Evolutionary conservation across 2,797 vertebrate genomes (phyloP).

Genomic region (Alosa sapidissima): DNA sequence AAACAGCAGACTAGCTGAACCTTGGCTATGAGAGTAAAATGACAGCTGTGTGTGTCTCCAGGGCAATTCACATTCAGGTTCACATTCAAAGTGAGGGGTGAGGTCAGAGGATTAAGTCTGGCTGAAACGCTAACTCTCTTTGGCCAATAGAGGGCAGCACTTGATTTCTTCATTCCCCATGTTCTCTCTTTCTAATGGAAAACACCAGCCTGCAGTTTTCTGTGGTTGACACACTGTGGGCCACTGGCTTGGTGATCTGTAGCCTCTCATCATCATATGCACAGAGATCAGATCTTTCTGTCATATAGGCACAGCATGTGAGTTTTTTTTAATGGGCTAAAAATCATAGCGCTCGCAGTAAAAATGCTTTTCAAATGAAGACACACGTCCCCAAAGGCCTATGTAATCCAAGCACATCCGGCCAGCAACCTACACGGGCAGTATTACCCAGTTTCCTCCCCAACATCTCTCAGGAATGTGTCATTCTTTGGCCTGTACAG

Average conservation of each 20-base stretch:
- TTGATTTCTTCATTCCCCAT: neutral
- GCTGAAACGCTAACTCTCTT: neutral
- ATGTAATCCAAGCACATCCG: neutral
- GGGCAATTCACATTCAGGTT: neutral
- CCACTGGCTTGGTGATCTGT: neutral
- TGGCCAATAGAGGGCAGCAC: constrained; percentile 7
- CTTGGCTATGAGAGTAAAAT: neutral
- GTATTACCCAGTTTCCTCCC: neutral
- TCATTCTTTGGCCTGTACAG: neutral
- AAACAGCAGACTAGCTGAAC: neutral
- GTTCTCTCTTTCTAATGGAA: neutral
- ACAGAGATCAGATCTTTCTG: neutral
- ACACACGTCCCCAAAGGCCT: neutral
- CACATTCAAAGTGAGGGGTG: neutral
- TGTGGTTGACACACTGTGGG: neutral
- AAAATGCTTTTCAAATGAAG: neutral
- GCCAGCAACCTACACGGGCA: neutral
- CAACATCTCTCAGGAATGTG: neutral
- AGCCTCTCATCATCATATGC: neutral
- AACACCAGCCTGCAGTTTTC: neutral
- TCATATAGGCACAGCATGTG: no score
- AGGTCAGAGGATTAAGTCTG: neutral
- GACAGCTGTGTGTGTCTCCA: neutral
- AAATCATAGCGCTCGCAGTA: neutral
- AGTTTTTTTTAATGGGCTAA: neutral